Evolutionary conservation across 2,113 vertebrate genomes (phyloP).

Genomic region (Dolichallabes microphthalmus): DNA sequence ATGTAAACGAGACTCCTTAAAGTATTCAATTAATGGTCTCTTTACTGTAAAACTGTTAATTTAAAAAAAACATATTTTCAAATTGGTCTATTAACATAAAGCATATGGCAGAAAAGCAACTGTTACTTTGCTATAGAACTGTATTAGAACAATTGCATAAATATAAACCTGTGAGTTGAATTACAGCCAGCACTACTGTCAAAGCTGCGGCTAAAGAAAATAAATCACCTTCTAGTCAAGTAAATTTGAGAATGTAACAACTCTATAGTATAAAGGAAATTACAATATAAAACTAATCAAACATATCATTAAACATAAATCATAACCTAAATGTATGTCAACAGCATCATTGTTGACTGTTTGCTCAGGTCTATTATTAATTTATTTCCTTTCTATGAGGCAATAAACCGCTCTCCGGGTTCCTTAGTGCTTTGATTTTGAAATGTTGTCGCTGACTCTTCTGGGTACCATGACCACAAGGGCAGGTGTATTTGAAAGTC

Average conservation of each 20-base stretch:
- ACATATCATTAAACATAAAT: background rate
- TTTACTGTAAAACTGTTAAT: background rate
- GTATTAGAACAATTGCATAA: background rate
- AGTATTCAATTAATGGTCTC: background rate
- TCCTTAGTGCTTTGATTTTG: background rate
- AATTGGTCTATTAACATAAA: too few species aligned
- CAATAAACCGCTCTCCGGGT: background rate
- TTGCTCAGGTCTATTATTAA: background rate
- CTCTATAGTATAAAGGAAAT: background rate
- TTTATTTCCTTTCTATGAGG: background rate
- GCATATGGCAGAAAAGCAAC: too few species aligned
- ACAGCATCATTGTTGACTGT: background rate
- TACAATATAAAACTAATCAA: background rate
- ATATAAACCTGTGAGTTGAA: background rate
- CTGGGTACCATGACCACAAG: background rate
- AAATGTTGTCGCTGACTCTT: background rate
- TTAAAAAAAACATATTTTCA: background rate
- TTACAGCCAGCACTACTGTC: background rate
- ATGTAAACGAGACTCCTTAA: background rate
- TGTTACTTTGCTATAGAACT: background rate
- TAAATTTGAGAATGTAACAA: too few species aligned
- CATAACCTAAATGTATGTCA: background rate
- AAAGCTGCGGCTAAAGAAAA: background rate
- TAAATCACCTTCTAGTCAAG: too few species aligned
- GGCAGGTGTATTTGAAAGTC: conserved; percentile 12